These are phyloP conservation scores for Athetis lepigone DNA, from an alignment of 2,888 invertebrate genomes.

Conservation along the genomic window DNA sequence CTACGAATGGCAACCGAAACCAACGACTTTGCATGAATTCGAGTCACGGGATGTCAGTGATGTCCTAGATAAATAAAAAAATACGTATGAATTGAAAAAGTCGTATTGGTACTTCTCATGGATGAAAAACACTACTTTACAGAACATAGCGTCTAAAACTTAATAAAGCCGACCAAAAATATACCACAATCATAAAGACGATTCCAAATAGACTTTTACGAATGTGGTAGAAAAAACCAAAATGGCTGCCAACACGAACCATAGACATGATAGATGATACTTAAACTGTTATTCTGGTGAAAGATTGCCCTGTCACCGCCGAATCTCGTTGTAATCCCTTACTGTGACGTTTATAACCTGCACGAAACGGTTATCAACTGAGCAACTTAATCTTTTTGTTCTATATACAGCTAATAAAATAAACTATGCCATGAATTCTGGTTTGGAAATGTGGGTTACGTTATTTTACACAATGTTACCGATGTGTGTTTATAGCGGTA, in stretches of 20 bases:
- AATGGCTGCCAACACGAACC: constrained; percentile 24
- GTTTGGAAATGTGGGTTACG: background rate
- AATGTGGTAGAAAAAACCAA: constrained; percentile 24
- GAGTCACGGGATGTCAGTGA: too few species aligned
- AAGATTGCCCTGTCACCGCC: constrained; percentile 35
- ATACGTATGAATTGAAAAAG: too few species aligned
- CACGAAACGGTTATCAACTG: constrained; percentile 22
- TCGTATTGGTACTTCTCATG: too few species aligned
- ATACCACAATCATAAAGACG: constrained; percentile 3
- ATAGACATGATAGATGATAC: constrained; percentile 38
- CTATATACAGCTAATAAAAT: constrained; percentile 15
- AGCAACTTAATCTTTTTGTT: constrained; percentile 34
- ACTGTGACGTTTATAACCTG: constrained; percentile 16
- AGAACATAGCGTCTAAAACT: too few species aligned
- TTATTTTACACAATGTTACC: too few species aligned
- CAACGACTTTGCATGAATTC: too few species aligned
- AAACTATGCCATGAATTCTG: background rate
- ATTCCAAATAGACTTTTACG: background rate
- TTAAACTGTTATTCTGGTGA: constrained; percentile 24
- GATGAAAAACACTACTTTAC: too few species aligned
- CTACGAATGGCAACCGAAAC: too few species aligned
- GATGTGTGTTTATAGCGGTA: too few species aligned
- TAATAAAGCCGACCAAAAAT: background rate
- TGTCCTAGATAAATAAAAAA: too few species aligned
- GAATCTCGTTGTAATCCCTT: constrained; percentile 24